Conservation (phyloP, 2,797 vertebrate genomes). For the Chrysocyon brachyurus region DNA sequence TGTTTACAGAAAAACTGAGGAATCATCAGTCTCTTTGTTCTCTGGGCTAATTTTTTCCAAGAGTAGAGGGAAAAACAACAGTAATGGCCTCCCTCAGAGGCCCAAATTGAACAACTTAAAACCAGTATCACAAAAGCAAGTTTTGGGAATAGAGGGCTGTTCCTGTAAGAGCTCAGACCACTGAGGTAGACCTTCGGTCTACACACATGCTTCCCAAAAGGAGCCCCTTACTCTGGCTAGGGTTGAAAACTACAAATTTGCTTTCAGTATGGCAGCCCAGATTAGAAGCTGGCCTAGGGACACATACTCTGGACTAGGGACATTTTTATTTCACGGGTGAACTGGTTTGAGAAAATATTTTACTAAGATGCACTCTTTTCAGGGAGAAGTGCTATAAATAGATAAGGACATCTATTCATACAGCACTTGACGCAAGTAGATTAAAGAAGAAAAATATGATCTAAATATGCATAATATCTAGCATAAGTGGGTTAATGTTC, state of each 20-base stretch:
- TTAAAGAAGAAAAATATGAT: conserved; percentile 4
- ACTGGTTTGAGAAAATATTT: background rate
- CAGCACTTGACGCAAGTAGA: background rate
- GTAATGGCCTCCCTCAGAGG: background rate
- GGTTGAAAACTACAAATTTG: background rate
- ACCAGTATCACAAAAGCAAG: background rate
- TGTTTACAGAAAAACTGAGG: background rate
- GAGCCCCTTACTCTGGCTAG: background rate
- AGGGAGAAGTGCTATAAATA: background rate
- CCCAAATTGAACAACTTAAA: background rate
- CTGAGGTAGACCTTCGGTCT: background rate
- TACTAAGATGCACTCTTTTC: background rate
- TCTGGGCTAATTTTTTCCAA: background rate
- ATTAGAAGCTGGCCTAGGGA: background rate
- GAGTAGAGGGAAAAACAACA: background rate
- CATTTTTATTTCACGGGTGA: background rate
- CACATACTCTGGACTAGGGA: background rate
- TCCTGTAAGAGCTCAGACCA: background rate
- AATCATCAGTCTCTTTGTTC: background rate
- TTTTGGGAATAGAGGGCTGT: background rate
- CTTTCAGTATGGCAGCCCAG: background rate
- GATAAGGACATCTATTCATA: background rate
- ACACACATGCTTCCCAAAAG: background rate
- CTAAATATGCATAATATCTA: background rate
- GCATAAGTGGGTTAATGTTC: background rate